Percentiles rank a stretch among this genome's conserved stretches.
These are phyloP conservation scores for Macquaria ambigua DNA, from an alignment of 2,113 vertebrate species.

Conservation along the genomic window DNA sequence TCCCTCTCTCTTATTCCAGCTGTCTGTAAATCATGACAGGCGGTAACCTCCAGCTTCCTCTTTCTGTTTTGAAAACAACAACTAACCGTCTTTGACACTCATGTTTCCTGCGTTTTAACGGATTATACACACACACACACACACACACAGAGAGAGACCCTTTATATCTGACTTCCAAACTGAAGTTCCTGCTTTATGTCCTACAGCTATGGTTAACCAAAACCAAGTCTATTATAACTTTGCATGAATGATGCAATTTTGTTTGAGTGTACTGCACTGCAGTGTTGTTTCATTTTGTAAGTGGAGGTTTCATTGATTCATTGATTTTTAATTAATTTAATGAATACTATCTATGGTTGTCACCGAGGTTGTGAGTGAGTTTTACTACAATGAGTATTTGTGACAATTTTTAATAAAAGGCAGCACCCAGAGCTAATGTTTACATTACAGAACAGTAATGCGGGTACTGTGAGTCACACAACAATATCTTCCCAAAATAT, in stretches of 20 bases:
- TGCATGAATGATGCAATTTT: background rate
- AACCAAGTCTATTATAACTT: background rate
- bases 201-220: background rate
- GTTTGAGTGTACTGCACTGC: background rate
- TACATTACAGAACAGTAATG: background rate
- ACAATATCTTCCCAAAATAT: constrained; percentile 10
- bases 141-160: background rate
- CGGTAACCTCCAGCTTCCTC: constrained; percentile 65
- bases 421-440: background rate
- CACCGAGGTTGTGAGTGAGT: background rate
- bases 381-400: background rate
- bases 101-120: constrained; percentile 71
- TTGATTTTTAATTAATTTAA: background rate
- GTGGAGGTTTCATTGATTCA: background rate
- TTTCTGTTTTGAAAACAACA: constrained; percentile 76
- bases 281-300: background rate
- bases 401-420: background rate
- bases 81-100: constrained; percentile 64
- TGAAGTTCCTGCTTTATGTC: constrained; percentile 29
- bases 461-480: background rate
- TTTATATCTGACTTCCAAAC: constrained; percentile 5
- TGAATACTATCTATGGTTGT: background rate
- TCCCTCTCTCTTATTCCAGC: constrained; percentile 13
- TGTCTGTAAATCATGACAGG: constrained; percentile 48
- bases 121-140: constrained; percentile 4